Evolutionary conservation across 2,797 vertebrate genomes (phyloP), one percentile per base, ranked within the genome.

Genomic region (Gorsachius magnificus): DNA sequence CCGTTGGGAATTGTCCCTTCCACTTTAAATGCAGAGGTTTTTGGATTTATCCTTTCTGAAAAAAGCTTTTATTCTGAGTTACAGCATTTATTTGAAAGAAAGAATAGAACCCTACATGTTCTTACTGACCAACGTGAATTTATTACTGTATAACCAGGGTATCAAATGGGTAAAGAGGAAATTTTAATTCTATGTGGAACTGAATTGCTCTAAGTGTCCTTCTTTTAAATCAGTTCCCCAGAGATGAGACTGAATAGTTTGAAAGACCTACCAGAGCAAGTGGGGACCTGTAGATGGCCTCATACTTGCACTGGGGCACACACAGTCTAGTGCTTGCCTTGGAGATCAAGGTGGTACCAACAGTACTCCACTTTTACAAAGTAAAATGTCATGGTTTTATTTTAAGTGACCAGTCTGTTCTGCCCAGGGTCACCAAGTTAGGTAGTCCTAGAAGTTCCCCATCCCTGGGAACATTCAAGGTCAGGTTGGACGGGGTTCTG

Each of bases 31-130:
- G 31, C 56, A 83, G 81, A 76, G 16, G 56, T 25, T 8, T 51
- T 76, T 45, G 19, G 31, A 48, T 57, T 61, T 53, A 61, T 65
- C 7, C 35, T 48, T 80, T 68, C 46, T 84, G 38, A 87, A 87
- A 2, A 69, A 22, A 33, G 4, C 1, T n/a, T 57, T 3, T 8
- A 25, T 19, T 36, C 13, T 0, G 3, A 43, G 16, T 35, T 71
- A 60, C 14, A 69, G 46, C 16, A 45, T 36, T 92, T 72, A 18
- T 33, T 89, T 64, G 54, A 57, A 76, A 64, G 3, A 33, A 75
- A 85, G 5, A 80, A n/a, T 0, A n/a, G 5, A 25, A 22, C 14
- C 38, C 68, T 51, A 6, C 2, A 0, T 17, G 28, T 31, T 78
- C n/a, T 61, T 43, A 28, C 25, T 26, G 31, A 56, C 5, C 1